These are phyloP conservation scores for Melanchra persicariae DNA, from an alignment of 2,888 invertebrate species.

Conservation along the genomic window DNA sequence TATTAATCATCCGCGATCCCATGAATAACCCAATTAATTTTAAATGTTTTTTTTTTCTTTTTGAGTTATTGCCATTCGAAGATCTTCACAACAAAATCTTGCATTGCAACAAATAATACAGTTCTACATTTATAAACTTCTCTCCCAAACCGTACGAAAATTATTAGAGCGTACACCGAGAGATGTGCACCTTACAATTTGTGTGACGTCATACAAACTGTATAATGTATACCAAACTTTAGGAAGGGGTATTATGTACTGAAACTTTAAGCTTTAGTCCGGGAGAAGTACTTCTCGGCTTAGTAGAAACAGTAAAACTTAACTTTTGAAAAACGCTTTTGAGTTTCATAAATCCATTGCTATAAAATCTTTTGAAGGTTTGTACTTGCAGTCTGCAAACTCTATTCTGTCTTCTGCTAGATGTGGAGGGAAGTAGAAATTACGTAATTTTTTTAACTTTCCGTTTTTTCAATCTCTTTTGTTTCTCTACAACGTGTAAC, in stretches of 20 bases:
- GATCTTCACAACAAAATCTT: neutral
- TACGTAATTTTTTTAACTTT: neutral
- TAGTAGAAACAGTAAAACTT: constrained; percentile 5
- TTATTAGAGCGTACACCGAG: constrained; percentile 30
- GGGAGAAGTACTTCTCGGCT: constrained; percentile 19
- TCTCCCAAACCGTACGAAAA: constrained; percentile 28
- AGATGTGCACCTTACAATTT: constrained; percentile 33
- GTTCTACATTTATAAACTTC: neutral
- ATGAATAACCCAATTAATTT: too few species aligned
- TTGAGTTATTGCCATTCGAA: neutral
- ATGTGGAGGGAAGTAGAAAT: neutral
- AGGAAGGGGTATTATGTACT: constrained; percentile 40
- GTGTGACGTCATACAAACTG: constrained; percentile 44
- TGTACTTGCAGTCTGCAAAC: neutral
- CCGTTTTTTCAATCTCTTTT: too few species aligned
- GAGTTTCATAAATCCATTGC: constrained; percentile 12
- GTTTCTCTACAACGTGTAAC: too few species aligned
- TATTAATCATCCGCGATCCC: too few species aligned
- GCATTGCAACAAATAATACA: neutral
- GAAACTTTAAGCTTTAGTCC: constrained; percentile 38
- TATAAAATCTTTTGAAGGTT: neutral
- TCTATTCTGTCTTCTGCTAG: neutral
- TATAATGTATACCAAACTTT: constrained; percentile 42
- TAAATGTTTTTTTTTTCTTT: neutral
- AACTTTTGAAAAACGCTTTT: constrained; percentile 19